phyloP scores from a whole-genome alignment of 2,113 vertebrate genomes.

The Spea multiplicata region DNA sequence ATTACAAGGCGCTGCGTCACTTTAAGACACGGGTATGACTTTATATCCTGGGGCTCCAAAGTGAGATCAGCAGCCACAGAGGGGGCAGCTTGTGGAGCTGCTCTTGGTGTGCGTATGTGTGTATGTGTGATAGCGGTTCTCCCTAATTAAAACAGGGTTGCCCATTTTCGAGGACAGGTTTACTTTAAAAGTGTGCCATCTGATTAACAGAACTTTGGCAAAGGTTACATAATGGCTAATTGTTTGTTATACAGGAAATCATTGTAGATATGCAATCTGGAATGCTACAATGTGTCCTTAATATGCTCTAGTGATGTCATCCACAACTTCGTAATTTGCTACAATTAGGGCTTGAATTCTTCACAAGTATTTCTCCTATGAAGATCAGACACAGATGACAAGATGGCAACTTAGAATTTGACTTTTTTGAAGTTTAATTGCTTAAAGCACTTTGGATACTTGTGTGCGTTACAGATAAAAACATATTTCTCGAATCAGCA shows the following conservation, averaged over 20 bases:
- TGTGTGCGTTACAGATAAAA: not conserved
- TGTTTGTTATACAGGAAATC: conserved; percentile 28
- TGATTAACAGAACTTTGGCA: not conserved
- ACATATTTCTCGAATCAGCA: not conserved
- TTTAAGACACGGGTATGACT: too few species aligned
- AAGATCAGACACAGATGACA: conserved; percentile 36
- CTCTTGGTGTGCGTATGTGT: too few species aligned
- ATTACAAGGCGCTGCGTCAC: too few species aligned
- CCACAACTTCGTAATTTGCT: conserved; percentile 42
- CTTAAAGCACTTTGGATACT: conserved; percentile 15
- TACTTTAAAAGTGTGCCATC: too few species aligned
- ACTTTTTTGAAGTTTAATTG: conserved; percentile 13
- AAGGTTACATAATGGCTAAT: conserved; percentile 3
- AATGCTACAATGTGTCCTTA: conserved; percentile 19
- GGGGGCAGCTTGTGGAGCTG: too few species aligned
- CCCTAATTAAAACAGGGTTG: not conserved
- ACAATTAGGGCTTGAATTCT: conserved; percentile 34
- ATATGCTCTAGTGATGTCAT: conserved; percentile 40
- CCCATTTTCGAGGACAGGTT: not conserved
- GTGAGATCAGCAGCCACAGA: too few species aligned
- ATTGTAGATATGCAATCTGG: conserved; percentile 23
- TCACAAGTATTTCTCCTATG: conserved; percentile 9
- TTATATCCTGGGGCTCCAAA: too few species aligned
- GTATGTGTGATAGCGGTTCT: too few species aligned
- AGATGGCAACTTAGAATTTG: conserved; percentile 19